Base-by-base conservation (phyloP, 30 jellyfish, hydroid and myxozoan genomes). In the Chrysaora quinquecirrha region DNA sequence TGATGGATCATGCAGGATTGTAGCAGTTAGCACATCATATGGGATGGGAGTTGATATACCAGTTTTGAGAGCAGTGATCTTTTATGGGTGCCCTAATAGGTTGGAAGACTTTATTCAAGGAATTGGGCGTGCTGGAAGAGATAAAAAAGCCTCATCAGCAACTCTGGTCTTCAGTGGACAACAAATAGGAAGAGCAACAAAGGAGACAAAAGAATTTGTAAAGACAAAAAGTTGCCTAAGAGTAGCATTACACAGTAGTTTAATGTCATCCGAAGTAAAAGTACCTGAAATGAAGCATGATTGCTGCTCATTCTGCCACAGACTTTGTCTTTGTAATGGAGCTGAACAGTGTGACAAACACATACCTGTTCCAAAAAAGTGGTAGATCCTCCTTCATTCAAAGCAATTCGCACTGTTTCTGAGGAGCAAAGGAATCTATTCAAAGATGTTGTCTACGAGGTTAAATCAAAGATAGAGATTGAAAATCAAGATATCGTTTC, bases 1-100 rank as follows among this genome's bases (percentile, higher is more conserved):
- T 35, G 64, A 70, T 70, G 82, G 82, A 23, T 70, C 82, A 18
- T 70, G 82, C 28, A 70, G 82, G 23, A 65, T 70, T 29, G 66
- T 38, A 19, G 82, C 35, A 3, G 82, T 65, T 31, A 70, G 29
- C 29, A 67, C 79, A 30, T 67, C 82, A 3, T 65, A 31, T 70
- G 82, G 34, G 30, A 70, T 70, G 82, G 46, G 82, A 3, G 82
- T 70, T 30, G 82, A 70, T 30, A 70, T 70, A 34, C 34, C 62
- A 21, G 82, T 31, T 54, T 54, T 70, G 34, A 70, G 64, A 24
- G 32, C 30, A 22, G 82, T 70, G 0, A 70, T 70, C 33, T 54
- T 10, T 70, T 70, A 70, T 70, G 82, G 82, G 22, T 38, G 34
- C n/a, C 82, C 82, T 27, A 7, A 46, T 33, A 54, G 43, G 35